Evolutionary conservation across 2,113 vertebrate species (phyloP).

Genomic region (Conger conger): DNA sequence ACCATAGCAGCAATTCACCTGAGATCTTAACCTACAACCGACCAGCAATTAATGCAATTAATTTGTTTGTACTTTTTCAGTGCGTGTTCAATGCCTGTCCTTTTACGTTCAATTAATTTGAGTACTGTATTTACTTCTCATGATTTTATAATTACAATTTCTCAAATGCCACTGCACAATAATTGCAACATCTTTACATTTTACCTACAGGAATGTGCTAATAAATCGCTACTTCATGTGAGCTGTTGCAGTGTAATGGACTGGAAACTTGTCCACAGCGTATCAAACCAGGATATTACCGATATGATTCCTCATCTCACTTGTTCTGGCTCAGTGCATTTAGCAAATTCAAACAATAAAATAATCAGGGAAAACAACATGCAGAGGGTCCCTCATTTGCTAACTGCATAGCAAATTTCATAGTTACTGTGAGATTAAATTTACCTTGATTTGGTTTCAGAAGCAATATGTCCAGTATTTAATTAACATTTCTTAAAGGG

Average conservation of each 20-base stretch:
- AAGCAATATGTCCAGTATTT: constrained; percentile 14
- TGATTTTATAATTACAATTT: constrained; percentile 66
- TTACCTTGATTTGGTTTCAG: constrained; percentile 30
- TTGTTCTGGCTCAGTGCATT: constrained; percentile 67
- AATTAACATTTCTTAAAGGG: constrained; percentile 23
- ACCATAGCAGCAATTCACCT: not conserved
- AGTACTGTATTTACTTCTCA: constrained; percentile 39
- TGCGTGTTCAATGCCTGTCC: not conserved
- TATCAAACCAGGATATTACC: constrained; percentile 71
- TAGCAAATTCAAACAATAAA: constrained; percentile 59
- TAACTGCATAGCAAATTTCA: constrained; percentile 24
- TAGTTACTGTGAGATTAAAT: constrained; percentile 21
- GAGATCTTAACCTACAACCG: not conserved
- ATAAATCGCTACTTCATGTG: constrained; percentile 60
- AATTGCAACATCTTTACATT: constrained; percentile 59
- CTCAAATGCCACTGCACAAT: constrained; percentile 57
- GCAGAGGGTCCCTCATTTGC: constrained; percentile 53
- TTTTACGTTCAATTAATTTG: constrained; percentile 18
- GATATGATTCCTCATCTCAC: constrained; percentile 72
- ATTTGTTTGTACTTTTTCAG: not conserved
- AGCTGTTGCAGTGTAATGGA: constrained; percentile 76
- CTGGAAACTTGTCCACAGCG: constrained; percentile 73
- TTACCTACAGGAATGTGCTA: constrained; percentile 12
- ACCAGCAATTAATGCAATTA: not conserved
- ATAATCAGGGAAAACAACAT: constrained; percentile 46